phyloP scores from a whole-genome alignment of 2,888 invertebrate species.

The Augiades crinisus region DNA sequence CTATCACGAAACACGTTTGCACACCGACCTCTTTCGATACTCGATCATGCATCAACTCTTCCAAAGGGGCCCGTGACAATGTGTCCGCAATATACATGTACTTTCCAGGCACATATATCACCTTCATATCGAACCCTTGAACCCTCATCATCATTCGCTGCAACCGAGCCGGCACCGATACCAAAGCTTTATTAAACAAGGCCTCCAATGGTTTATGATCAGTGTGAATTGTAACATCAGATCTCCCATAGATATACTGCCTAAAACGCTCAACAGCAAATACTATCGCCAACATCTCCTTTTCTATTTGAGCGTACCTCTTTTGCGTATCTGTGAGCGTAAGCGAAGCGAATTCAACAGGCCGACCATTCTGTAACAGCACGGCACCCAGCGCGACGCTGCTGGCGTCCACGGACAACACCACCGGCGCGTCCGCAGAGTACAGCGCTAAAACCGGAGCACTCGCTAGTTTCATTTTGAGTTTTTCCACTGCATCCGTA shows the following conservation, averaged over 20 bases:
- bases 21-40: conserved; percentile 22
- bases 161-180: conserved; percentile 32
- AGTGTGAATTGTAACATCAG: conserved; percentile 32
- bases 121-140: conserved; percentile 34
- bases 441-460: conserved; percentile 32
- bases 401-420: conserved; percentile 36
- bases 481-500: neutral
- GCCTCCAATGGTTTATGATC: conserved; percentile 40
- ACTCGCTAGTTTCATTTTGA: conserved; percentile 22
- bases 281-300: conserved; percentile 40
- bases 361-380: conserved; percentile 33
- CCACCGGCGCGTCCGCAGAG: conserved; percentile 11
- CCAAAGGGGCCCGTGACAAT: conserved; percentile 33
- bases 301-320: conserved; percentile 39
- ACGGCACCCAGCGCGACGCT: conserved; percentile 31
- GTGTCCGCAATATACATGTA: conserved; percentile 39
- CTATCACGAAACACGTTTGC: conserved; percentile 30
- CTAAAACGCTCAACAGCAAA: conserved; percentile 36
- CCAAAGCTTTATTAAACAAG: conserved; percentile 36
- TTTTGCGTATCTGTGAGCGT: conserved; percentile 33
- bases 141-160: conserved; percentile 38
- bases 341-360: conserved; percentile 26
- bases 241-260: conserved; percentile 38
- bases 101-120: conserved; percentile 36
- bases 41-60: conserved; percentile 26